phyloP scores from a whole-genome alignment of 2,113 vertebrate species.

The Cyanocitta stelleri region DNA sequence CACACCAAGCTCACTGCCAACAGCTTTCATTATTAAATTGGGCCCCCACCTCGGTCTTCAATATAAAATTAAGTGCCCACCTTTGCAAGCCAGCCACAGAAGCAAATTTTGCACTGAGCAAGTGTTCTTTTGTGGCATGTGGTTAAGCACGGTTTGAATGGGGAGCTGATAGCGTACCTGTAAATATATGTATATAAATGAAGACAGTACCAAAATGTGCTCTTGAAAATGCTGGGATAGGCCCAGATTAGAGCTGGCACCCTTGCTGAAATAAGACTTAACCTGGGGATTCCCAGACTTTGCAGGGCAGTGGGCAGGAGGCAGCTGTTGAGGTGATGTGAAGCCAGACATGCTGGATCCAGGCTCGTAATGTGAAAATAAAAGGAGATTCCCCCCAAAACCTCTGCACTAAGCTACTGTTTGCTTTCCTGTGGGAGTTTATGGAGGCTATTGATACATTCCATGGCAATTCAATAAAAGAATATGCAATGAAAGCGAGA shows the following conservation, averaged over 20 bases:
- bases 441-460: background rate
- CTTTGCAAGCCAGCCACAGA: background rate
- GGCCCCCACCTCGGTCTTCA: background rate
- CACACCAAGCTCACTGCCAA: background rate
- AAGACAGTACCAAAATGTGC: background rate
- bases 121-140: accelerated
- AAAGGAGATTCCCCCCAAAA: conserved; percentile 45
- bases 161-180: background rate
- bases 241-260: background rate
- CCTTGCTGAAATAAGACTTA: background rate
- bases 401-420: conserved; percentile 1
- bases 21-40: accelerated
- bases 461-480: conserved; percentile 45
- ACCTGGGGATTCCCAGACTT: background rate
- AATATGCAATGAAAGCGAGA: conserved; percentile 55
- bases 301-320: accelerated
- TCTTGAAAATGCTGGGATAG: background rate
- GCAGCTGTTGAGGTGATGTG: background rate
- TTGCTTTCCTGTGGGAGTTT: conserved; percentile 38
- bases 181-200: background rate
- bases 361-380: background rate
- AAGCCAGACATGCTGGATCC: background rate
- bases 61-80: background rate
- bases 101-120: background rate
- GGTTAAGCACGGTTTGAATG: background rate